A percentile compares a stretch with the other conserved stretches of the same genome.
These are phyloP conservation scores for Stomatorhinus walkeri DNA, from an alignment of 2,797 vertebrate species.

Conservation along the genomic window DNA sequence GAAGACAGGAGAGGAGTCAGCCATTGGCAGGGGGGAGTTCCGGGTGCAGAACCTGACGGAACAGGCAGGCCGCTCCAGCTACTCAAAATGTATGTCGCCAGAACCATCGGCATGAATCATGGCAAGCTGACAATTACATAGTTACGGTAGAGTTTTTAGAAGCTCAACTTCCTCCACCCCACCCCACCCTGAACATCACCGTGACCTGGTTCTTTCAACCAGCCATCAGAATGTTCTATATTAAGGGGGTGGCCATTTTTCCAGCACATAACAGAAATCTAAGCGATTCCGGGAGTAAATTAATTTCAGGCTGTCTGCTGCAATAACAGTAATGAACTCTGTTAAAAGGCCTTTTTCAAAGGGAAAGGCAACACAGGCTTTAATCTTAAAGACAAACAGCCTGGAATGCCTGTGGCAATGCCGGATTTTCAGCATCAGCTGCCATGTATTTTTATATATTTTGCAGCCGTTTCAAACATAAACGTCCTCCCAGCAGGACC, in stretches of 20 bases:
- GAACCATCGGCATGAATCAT: neutral
- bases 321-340: conserved; percentile 12
- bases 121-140: neutral
- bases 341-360: neutral
- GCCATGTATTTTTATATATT: neutral
- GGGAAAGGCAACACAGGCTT: neutral
- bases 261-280: neutral
- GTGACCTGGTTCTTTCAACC: conserved; percentile 11
- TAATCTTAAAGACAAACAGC: neutral
- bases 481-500: neutral
- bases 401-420: neutral
- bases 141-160: neutral
- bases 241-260: conserved; percentile 16
- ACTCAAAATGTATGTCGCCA: neutral
- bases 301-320: neutral
- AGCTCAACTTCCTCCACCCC: neutral
- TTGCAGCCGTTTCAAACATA: neutral
- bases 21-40: neutral
- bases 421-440: neutral
- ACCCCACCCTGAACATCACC: neutral
- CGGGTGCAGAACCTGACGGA: neutral
- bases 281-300: neutral
- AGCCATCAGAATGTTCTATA: conserved; percentile 16
- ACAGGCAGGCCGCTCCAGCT: neutral
- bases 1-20: conserved; percentile 4